Percentiles rank a stretch among this genome's conserved stretches.
Conservation (phyloP, 2,888 invertebrate genomes). For the Molorchus minor region DNA sequence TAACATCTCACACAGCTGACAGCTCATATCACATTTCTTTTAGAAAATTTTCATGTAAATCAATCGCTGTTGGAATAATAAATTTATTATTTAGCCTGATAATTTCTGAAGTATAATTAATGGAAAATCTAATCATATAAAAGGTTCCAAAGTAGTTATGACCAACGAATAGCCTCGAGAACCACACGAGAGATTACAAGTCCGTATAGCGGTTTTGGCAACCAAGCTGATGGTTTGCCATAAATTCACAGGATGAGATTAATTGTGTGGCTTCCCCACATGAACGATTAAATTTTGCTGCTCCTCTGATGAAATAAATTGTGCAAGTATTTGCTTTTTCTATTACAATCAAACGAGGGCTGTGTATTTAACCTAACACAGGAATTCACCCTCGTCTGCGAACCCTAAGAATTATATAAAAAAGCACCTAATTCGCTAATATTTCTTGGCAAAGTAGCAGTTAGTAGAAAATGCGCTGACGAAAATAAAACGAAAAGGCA, state of each 20-base stretch:
- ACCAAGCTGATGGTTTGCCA: constrained; percentile 25
- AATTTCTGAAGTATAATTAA: constrained; percentile 21
- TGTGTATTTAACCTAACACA: constrained; percentile 17
- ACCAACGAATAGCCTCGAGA: constrained; percentile 15
- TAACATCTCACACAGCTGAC: background rate
- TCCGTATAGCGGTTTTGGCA: constrained; percentile 42
- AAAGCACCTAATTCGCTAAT: background rate
- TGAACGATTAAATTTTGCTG: constrained; percentile 52
- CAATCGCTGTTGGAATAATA: constrained; percentile 7
- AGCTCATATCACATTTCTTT: constrained; percentile 9
- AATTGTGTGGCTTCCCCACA: constrained; percentile 51
- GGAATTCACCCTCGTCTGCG: background rate
- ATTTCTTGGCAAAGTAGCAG: constrained; percentile 1
- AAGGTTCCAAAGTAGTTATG: constrained; percentile 23
- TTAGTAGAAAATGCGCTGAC: background rate
- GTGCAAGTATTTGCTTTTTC: constrained; percentile 49
- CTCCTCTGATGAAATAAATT: constrained; percentile 45
- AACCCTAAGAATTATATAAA: constrained; percentile 7
- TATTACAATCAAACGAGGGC: constrained; percentile 23
- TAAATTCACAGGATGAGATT: constrained; percentile 39
- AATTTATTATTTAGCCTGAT: constrained; percentile 13
- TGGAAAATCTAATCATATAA: constrained; percentile 23
- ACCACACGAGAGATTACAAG: constrained; percentile 42
- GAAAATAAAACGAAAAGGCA: background rate
- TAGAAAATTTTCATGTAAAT: constrained; percentile 8